A percentile compares a stretch with the other conserved stretches of the same genome.
Conservation (phyloP, 2,113 vertebrate genomes). For the Hassar affinis region DNA sequence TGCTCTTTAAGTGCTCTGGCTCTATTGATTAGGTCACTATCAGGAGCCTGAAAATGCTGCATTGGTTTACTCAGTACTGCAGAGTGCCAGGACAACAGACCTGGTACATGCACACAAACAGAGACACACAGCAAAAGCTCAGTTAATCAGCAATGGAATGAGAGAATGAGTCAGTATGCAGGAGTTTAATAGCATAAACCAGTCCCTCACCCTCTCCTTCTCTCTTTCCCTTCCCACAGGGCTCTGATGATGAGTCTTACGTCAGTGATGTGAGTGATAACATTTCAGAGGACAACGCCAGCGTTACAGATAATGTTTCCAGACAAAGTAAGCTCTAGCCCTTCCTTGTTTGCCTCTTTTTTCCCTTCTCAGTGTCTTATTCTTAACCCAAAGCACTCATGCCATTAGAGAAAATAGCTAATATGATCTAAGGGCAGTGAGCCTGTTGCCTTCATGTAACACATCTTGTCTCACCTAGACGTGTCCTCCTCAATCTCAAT, state of each 20-base stretch:
- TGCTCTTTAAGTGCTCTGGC: conserved; percentile 47
- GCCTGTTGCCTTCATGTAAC: too few species aligned
- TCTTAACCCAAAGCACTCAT: neutral
- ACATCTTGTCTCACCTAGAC: too few species aligned
- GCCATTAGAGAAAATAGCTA: conserved; percentile 20
- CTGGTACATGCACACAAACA: conserved; percentile 5
- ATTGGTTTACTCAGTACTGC: conserved; percentile 51
- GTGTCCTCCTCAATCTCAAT: too few species aligned
- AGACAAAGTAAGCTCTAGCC: conserved; percentile 85
- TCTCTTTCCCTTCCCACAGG: conserved; percentile 72
- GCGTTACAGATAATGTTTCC: conserved; percentile 93
- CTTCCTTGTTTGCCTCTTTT: neutral
- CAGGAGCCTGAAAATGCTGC: conserved; percentile 61
- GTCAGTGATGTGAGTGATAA: conserved; percentile 99
- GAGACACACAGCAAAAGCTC: neutral
- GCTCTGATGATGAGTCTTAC: conserved; percentile 98
- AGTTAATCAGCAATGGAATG: conserved; percentile 39
- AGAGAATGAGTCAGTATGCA: neutral
- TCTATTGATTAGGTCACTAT: conserved; percentile 54
- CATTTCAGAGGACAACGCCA: conserved; percentile 99
- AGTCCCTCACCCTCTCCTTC: neutral
- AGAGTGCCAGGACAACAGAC: conserved; percentile 17
- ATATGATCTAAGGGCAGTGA: conserved; percentile 37
- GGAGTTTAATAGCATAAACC: conserved; percentile 15
- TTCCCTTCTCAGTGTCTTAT: neutral